Conservation (phyloP, 2,888 invertebrate species). For the Acleris cristana region DNA sequence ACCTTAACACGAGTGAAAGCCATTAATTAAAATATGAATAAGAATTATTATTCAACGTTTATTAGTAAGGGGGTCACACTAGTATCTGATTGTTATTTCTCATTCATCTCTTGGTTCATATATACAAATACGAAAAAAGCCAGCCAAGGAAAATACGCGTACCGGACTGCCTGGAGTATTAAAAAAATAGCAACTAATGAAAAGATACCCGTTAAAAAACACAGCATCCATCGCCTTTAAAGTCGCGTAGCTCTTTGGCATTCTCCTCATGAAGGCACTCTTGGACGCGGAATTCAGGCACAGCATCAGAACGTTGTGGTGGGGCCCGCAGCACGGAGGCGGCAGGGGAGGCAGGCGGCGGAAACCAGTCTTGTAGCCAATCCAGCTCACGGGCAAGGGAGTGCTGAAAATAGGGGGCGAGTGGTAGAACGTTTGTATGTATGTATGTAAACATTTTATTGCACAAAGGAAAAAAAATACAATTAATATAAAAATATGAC, state of each 20-base stretch:
- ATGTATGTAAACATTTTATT: no score
- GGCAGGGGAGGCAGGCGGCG: not conserved
- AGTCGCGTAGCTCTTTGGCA: conserved; percentile 88
- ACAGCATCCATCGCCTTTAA: conserved; percentile 83
- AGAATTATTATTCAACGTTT: no score
- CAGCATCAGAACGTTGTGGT: conserved; percentile 87
- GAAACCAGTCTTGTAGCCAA: not conserved
- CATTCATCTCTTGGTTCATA: no score
- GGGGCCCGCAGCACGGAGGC: not conserved
- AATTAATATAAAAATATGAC: no score
- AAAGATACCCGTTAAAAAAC: conserved; percentile 84
- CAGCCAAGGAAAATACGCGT: no score
- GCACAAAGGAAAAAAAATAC: no score
- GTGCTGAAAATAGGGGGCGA: not conserved
- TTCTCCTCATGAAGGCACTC: conserved; percentile 89
- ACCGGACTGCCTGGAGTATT: not conserved
- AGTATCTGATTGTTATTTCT: no score
- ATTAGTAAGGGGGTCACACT: no score
- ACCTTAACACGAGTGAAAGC: no score
- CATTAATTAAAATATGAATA: no score
- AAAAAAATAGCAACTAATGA: not conserved
- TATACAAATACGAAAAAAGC: no score
- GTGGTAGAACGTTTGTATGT: not conserved
- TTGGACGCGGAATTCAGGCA: conserved; percentile 93
- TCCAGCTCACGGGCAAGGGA: not conserved